A percentile compares a stretch with the other conserved stretches of the same genome.
These are phyloP conservation scores for Rhynchomys soricoides DNA, from an alignment of 2,113 vertebrate genomes.

Conservation along the genomic window DNA sequence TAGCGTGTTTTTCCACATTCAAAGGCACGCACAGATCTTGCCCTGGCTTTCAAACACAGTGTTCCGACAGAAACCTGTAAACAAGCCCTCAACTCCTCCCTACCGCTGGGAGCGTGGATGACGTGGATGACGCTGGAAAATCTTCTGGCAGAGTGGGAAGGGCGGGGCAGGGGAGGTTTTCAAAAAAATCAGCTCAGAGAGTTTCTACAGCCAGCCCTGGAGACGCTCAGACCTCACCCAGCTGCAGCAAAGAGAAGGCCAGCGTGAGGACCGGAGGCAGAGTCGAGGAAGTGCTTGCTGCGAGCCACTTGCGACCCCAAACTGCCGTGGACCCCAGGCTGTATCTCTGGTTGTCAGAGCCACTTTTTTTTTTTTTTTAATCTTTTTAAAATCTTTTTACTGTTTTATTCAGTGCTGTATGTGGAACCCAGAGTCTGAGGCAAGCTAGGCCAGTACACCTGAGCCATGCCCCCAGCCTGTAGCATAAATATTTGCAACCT, in stretches of 20 bases:
- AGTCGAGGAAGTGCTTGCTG: too few relatives aligned
- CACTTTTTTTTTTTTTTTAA: neutral
- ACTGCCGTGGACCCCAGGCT: too few relatives aligned
- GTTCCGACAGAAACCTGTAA: conserved; percentile 42
- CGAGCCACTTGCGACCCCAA: neutral
- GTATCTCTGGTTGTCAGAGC: neutral
- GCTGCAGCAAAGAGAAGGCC: neutral
- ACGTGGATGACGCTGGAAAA: conserved; percentile 55
- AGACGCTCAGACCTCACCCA: neutral
- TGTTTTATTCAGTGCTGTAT: neutral
- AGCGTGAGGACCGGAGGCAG: neutral
- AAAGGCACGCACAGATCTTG: neutral
- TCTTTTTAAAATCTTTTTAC: neutral
- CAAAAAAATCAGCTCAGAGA: neutral
- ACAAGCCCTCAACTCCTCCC: conserved; percentile 49
- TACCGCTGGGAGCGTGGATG: neutral
- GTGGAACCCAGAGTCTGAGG: too few relatives aligned
- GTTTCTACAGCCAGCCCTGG: conserved; percentile 29
- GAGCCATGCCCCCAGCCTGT: neutral
- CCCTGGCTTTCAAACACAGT: neutral
- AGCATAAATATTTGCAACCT: too few relatives aligned
- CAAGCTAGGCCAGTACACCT: neutral
- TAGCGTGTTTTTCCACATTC: conserved; percentile 65
- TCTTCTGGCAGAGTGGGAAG: neutral
- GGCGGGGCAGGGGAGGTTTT: conserved; percentile 41